Evolutionary conservation across 2,888 invertebrate species (phyloP), one percentile per base, ranked within the genome.

Genomic region (Brenthis daphne): DNA sequence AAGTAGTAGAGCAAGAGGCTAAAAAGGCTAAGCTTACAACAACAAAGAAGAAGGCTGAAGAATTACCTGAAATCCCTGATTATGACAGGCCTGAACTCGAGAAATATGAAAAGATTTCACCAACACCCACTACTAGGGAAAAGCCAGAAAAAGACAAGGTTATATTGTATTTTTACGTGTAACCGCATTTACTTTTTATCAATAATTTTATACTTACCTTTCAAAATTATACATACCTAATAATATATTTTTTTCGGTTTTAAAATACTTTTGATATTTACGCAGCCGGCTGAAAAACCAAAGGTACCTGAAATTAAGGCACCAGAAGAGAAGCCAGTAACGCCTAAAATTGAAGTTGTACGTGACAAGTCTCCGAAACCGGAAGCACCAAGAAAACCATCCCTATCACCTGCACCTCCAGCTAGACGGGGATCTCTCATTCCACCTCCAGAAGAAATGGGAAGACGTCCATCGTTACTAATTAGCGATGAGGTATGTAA

Each of bases 401-500:
- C 98, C 0, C 86, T 96, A 75, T 95, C 94, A 55, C 96, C 96
- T 55, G 87, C 83, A 53, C 92, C 92, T 48, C 85, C 85, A 0
- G 86, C 81, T 57, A 86, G 93, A 80, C 94, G 98, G 79, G 98
- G 98, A 70, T 98, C 98, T 64, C 94, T 98, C 71, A 96, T 98
- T 83, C 98, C 98, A 80, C 97, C 97, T 8, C 98, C 97, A 75
- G 98, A 98, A 86, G 96, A 96, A 87, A 96, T 96, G 89, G 96
- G 96, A 81, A 95, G 98, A 81, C 95, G 98, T 79, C 97, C 98
- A 77, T 97, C 97, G 79, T 94, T 98, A 78, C 96, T 98, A 82
- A 98, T 98, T 85, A 97, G 97, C 85, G 98, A 98, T 89, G 98
- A 98, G 97, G 98, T 98, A 96, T 89, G 94, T 92, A 87, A 71